These are phyloP conservation scores for Spisula subtruncata DNA, from an alignment of 2,888 invertebrate genomes.

Conservation along the genomic window DNA sequence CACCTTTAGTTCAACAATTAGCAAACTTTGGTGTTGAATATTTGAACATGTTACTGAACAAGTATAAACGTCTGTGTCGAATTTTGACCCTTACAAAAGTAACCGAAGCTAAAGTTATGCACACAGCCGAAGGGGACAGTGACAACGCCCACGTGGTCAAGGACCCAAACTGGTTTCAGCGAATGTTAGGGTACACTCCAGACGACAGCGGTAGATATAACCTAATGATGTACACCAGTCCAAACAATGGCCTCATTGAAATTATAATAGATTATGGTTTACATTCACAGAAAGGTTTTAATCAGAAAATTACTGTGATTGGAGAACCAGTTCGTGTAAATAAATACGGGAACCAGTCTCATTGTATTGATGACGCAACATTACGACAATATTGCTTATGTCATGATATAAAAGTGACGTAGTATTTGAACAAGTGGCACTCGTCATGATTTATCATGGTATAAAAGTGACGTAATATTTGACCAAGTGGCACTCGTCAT, in stretches of 20 bases:
- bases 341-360: slow-evolving; percentile 87
- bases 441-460: no score
- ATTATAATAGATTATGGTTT: slow-evolving; percentile 90
- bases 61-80: slow-evolving; percentile 70
- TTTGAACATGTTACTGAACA: slow-evolving; percentile 91
- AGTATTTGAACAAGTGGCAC: no score
- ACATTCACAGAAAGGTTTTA: slow-evolving; percentile 47
- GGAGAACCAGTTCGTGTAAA: slow-evolving; percentile 90
- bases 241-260: slow-evolving; percentile 93
- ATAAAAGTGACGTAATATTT: no score
- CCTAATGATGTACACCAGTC: slow-evolving; percentile 90
- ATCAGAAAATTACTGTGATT: slow-evolving; percentile 88
- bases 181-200: slow-evolving; percentile 42
- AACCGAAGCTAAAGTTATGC: slow-evolving; percentile 54
- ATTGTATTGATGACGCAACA: slow-evolving; percentile 81
- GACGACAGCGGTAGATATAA: slow-evolving; percentile 88
- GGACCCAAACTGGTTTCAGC: slow-evolving; percentile 37
- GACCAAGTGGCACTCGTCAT: no score
- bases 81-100: slow-evolving; percentile 72
- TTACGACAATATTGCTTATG: slow-evolving; percentile 69
- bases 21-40: slow-evolving; percentile 90
- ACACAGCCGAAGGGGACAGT: slow-evolving; percentile 43
- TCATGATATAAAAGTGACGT: slow-evolving; percentile 26
- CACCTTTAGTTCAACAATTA: slow-evolving; percentile 89
- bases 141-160: slow-evolving; percentile 47